Percentiles rank a stretch among this genome's conserved stretches.
Conservation (phyloP, 2,797 vertebrate species). For the Aselliscus stoliczkanus region DNA sequence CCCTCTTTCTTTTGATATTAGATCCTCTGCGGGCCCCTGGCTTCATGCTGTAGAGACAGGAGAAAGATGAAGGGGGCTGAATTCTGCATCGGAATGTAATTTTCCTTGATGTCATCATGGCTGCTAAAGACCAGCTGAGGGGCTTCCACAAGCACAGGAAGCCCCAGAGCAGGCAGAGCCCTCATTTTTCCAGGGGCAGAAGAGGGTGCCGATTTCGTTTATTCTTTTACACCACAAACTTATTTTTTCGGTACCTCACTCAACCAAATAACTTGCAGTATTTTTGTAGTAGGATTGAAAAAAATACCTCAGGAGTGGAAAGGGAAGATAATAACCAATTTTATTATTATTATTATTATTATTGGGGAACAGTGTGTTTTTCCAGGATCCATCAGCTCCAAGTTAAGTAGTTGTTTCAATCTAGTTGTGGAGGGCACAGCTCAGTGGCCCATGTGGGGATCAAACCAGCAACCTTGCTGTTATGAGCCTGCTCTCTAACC, state of each 20-base stretch:
- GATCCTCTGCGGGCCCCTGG: constrained; percentile 61
- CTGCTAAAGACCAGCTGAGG: constrained; percentile 44
- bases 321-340: neutral
- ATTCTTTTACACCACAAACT: neutral
- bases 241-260: neutral
- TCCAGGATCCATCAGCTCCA: too few relatives aligned
- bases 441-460: too few relatives aligned
- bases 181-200: neutral
- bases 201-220: neutral
- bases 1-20: constrained; percentile 74
- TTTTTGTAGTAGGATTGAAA: neutral
- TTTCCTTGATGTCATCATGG: constrained; percentile 57
- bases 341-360: too few relatives aligned
- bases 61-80: constrained; percentile 59
- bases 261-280: neutral
- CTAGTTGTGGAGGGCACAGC: too few relatives aligned
- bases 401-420: too few relatives aligned
- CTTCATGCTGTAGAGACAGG: constrained; percentile 41
- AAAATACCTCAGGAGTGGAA: neutral
- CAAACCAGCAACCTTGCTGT: too few relatives aligned
- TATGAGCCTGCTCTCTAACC: too few relatives aligned
- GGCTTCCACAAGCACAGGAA: constrained; percentile 22
- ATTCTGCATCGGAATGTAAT: neutral
- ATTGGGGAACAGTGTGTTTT: too few relatives aligned
- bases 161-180: neutral